phyloP scores from a whole-genome alignment of 2,113 vertebrate species.

The Chiloscyllium plagiosum region DNA sequence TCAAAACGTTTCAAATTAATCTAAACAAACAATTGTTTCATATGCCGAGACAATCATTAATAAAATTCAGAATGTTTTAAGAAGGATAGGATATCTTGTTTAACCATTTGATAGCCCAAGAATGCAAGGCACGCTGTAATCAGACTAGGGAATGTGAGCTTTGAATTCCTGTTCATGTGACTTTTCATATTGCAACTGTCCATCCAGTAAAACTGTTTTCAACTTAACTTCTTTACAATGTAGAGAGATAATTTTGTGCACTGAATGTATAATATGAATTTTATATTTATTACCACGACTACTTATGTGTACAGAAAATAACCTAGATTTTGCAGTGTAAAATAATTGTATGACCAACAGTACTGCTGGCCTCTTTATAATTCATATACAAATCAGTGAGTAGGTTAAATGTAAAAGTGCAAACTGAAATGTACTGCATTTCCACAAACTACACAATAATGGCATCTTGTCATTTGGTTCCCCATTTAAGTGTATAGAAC shows the following conservation, averaged over 20 bases:
- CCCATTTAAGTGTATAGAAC: neutral
- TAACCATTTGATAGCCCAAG: neutral
- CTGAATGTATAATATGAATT: neutral
- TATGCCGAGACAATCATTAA: neutral
- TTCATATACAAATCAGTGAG: neutral
- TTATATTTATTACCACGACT: neutral
- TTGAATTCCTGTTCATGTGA: neutral
- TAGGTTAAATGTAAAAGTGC: neutral
- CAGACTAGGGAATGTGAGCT: neutral
- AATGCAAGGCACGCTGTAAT: neutral
- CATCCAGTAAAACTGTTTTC: neutral
- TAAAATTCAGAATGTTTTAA: conserved; percentile 19
- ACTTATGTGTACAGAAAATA: neutral
- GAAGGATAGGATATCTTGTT: neutral
- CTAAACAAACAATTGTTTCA: neutral
- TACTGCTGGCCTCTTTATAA: neutral
- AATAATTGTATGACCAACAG: neutral
- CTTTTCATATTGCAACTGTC: neutral
- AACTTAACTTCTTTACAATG: conserved; percentile 1
- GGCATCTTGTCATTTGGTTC: neutral
- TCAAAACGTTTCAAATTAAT: neutral
- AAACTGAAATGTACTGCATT: neutral
- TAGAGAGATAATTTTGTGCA: neutral
- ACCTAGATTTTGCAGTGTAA: neutral
- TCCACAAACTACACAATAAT: neutral